Evolutionary conservation across 2,888 invertebrate species (phyloP).

Genomic region (Dryobotodes eremita): DNA sequence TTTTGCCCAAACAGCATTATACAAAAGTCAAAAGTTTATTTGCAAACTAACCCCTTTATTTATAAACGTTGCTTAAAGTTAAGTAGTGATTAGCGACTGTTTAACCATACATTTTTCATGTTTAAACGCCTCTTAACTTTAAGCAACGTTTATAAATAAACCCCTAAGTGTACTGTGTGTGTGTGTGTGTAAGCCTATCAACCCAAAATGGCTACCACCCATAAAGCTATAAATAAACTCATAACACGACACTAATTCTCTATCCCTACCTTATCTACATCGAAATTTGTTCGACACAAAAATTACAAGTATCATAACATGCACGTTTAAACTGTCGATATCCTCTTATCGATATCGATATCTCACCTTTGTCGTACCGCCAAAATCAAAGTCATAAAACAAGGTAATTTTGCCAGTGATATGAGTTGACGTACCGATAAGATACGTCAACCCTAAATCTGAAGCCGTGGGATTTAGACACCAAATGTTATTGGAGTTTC

Average conservation of each 20-base stretch:
- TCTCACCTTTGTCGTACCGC: constrained; percentile 87
- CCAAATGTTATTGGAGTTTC: constrained; percentile 83
- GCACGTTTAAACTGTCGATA: constrained; percentile 84
- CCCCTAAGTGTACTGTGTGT: too few species aligned
- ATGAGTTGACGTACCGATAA: constrained; percentile 84
- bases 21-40: too few species aligned
- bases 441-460: constrained; percentile 88
- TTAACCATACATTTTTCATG: too few species aligned
- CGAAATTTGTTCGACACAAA: constrained; percentile 89
- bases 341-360: constrained; percentile 72
- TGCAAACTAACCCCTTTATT: too few species aligned
- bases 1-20: not conserved
- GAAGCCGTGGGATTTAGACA: constrained; percentile 87
- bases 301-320: constrained; percentile 90
- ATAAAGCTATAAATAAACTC: constrained; percentile 41
- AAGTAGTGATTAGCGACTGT: too few species aligned
- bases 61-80: too few species aligned
- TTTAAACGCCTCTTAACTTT: too few species aligned
- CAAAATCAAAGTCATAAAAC: constrained; percentile 90
- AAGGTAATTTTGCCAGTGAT: constrained; percentile 88
- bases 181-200: too few species aligned
- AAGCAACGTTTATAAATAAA: too few species aligned
- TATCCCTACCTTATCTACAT: constrained; percentile 84
- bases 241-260: constrained; percentile 63
- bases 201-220: constrained; percentile 33